phyloP scores from a whole-genome alignment of 2,888 invertebrate species.

The Ochropacha duplaris region DNA sequence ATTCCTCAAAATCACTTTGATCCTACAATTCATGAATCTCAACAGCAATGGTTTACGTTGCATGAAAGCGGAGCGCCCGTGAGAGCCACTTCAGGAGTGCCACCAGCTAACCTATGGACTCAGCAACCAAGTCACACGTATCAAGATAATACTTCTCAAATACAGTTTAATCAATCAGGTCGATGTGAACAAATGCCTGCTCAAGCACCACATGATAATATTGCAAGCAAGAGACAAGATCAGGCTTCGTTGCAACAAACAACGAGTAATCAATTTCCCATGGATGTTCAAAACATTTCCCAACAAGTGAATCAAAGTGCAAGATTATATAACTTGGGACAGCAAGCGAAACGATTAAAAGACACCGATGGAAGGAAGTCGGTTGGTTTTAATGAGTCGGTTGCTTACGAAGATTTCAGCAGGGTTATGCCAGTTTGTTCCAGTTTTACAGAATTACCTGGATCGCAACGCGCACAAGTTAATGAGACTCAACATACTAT shows the following conservation, averaged over 20 bases:
- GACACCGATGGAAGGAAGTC: conserved; percentile 20
- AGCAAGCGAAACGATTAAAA: conserved; percentile 2
- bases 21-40: not conserved
- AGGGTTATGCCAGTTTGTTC: conserved; percentile 36
- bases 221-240: not conserved
- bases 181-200: not conserved
- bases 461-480: conserved; percentile 11
- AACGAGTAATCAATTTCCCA: not conserved
- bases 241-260: not conserved
- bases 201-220: not conserved
- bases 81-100: not conserved
- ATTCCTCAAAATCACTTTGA: not conserved
- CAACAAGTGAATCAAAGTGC: not conserved
- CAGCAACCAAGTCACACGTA: not conserved
- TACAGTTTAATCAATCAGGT: not conserved
- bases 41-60: conserved; percentile 13
- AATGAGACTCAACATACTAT: not conserved
- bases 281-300: not conserved
- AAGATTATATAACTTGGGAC: not conserved
- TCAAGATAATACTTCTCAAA: not conserved
- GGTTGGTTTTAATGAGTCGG: conserved; percentile 34
- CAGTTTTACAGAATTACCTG: conserved; percentile 24
- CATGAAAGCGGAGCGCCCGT: conserved; percentile 10
- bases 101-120: not conserved
- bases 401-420: conserved; percentile 39